Percentiles rank a stretch among this genome's conserved stretches.
phyloP scores from a whole-genome alignment of 2,797 vertebrate species.

The Lithobates pipiens region DNA sequence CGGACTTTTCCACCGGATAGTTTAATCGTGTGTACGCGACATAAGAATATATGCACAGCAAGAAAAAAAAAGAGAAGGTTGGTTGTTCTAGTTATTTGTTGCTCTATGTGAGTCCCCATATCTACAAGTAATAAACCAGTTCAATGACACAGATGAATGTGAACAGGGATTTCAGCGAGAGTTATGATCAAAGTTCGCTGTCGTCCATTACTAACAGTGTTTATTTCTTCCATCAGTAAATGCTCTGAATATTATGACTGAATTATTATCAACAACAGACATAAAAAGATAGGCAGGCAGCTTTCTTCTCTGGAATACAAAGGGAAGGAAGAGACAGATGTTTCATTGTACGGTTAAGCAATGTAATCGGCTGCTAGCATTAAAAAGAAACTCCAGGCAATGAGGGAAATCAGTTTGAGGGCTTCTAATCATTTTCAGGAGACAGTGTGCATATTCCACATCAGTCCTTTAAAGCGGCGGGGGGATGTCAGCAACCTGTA shows the following conservation, averaged over 20 bases:
- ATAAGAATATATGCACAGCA: too few relatives aligned
- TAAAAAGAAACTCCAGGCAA: neutral
- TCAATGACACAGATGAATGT: neutral
- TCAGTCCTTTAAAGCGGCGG: too few relatives aligned
- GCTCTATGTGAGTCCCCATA: neutral
- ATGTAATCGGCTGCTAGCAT: neutral
- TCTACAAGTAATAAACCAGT: neutral
- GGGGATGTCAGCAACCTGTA: too few relatives aligned
- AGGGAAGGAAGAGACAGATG: neutral
- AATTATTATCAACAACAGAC: neutral
- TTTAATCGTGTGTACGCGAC: too few relatives aligned
- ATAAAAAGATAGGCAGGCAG: neutral
- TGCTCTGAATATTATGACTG: neutral
- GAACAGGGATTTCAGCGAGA: neutral
- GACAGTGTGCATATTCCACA: too few relatives aligned
- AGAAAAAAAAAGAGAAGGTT: too few relatives aligned
- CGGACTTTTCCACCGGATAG: too few relatives aligned
- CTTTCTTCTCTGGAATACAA: conserved; percentile 15
- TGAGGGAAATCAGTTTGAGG: neutral
- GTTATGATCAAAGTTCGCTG: conserved; percentile 19
- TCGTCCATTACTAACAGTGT: neutral
- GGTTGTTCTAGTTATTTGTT: neutral
- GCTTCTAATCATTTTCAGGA: too few relatives aligned
- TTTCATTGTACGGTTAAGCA: neutral
- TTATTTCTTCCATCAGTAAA: conserved; percentile 5